Conservation (phyloP, 2,888 invertebrate genomes). For the Hofmannophila pseudospretella region DNA sequence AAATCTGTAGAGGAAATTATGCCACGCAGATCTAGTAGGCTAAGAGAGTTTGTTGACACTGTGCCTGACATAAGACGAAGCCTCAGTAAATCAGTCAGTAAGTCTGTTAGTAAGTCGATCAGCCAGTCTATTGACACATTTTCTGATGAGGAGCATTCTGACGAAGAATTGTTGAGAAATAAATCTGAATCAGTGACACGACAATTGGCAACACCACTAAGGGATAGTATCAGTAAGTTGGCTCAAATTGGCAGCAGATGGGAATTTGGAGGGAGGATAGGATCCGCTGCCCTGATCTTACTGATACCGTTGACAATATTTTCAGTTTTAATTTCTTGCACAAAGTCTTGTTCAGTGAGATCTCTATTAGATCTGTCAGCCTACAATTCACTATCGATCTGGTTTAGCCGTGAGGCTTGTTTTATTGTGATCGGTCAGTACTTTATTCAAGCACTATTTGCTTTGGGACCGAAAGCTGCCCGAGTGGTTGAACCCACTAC, state of each 20-base stretch:
- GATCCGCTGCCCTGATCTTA: conserved; percentile 43
- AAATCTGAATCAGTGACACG: conserved; percentile 49
- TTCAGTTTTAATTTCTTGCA: conserved; percentile 50
- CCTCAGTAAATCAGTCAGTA: conserved; percentile 53
- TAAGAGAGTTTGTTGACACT: conserved; percentile 48
- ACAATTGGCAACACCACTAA: conserved; percentile 60
- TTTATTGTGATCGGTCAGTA: conserved; percentile 56
- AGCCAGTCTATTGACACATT: conserved; percentile 57
- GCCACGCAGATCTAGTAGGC: conserved; percentile 52
- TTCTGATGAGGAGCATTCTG: conserved; percentile 62
- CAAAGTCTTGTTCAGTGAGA: conserved; percentile 48
- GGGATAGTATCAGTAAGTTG: conserved; percentile 41
- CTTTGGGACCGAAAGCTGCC: conserved; percentile 60
- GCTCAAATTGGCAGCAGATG: conserved; percentile 38
- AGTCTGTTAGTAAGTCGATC: conserved; percentile 54
- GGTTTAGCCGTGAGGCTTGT: conserved; percentile 48
- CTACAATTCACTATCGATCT: conserved; percentile 30
- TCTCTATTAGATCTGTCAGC: conserved; percentile 36
- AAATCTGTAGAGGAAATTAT: conserved; percentile 44
- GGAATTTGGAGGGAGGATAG: conserved; percentile 64
- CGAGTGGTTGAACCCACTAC: conserved; percentile 42
- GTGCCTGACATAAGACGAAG: conserved; percentile 51
- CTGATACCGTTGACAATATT: conserved; percentile 53
- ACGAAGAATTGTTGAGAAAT: conserved; percentile 36
- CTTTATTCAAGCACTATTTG: conserved; percentile 64